phyloP scores from a whole-genome alignment of 2,888 invertebrate genomes.

The Sarcophaga rosellei region DNA sequence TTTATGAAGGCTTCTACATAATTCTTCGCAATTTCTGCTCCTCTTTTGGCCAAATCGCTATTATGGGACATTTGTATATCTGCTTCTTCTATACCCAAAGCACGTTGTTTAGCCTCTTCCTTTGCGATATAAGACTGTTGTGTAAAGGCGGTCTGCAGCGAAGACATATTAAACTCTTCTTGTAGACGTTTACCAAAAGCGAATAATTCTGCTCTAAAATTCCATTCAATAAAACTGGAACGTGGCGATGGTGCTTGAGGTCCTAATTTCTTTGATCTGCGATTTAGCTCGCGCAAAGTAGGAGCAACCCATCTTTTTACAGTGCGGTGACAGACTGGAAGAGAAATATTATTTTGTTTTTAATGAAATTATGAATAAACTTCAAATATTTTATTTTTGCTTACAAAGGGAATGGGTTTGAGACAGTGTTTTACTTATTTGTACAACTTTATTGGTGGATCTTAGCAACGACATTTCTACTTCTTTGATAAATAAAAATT shows the following conservation, averaged over 20 bases:
- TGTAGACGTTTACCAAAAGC: conserved; percentile 93
- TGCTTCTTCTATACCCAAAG: conserved; percentile 86
- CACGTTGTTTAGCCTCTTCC: conserved; percentile 86
- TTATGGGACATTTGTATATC: conserved; percentile 86
- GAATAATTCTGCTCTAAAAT: conserved; percentile 91
- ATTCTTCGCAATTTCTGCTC: conserved; percentile 85
- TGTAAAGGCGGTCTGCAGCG: conserved; percentile 89
- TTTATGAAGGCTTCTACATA: conserved; percentile 88
- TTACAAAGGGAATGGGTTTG: conserved; percentile 30
- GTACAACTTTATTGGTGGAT: conserved; percentile 32
- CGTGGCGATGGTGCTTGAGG: conserved; percentile 83
- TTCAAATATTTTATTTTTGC: background rate
- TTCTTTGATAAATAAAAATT: conserved; percentile 15
- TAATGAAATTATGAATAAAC: conserved; percentile 2
- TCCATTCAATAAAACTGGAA: conserved; percentile 91
- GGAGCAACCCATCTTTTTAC: conserved; percentile 86
- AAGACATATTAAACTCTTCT: conserved; percentile 89
- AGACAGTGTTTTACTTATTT: conserved; percentile 29
- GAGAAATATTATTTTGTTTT: background rate
- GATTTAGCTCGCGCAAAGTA: conserved; percentile 85
- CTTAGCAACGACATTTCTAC: conserved; percentile 50
- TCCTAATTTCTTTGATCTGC: conserved; percentile 84
- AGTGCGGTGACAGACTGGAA: conserved; percentile 43
- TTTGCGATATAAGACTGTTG: conserved; percentile 89
- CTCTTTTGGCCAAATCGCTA: conserved; percentile 85